Evolutionary conservation across 64 coral and sea anemone genomes (phyloP), one percentile per base, ranked within the genome.

Genomic region (Pocillopora damicornis): DNA sequence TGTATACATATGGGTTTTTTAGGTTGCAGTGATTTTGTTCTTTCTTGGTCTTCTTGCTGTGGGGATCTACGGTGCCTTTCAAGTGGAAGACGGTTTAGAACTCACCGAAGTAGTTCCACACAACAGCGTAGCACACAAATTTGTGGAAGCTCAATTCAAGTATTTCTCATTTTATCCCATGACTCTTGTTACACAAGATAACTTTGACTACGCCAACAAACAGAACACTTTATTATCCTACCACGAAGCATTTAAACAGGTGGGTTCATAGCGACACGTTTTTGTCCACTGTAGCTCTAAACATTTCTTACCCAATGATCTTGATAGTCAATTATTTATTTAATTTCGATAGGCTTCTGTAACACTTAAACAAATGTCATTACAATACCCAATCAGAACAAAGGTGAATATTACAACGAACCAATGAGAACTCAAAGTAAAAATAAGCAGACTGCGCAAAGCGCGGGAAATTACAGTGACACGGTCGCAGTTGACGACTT

Each of bases 151-250:
- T 22, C 93, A 92, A 15, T 89, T 85, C 83, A 92, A 93, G 67
- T 99, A 95, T 64, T 99, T 99, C 37, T 99, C 96, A 0, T 95
- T 95, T 88, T 95, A 95, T 88, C 86, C 90, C 37, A 92, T 99
- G 34, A 81, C 78, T 61, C 77, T 89, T 74, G 88, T 99, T 0
- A 99, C 96, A 14, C 87, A 86, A 88, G 89, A 88, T 26, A 84
- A 93, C 35, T 99, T 92, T 87, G 96, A 99, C 63, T 99, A 99
- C 82, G 64, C 93, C 3, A 95, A 85, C 58, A 77, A 71, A 23
- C 96, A 99, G 74, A 87, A 95, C 30, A 36, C 78, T 38, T 61
- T 99, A 12, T 95, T 91, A 30, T 84, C 87, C 13, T 92, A 90
- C 18, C 93, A 99, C 59, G 78, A 92, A 7, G 93, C 87, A 4